A percentile compares a stretch with the other conserved stretches of the same genome.
These are phyloP conservation scores for Notospermus geniculatus DNA, from an alignment of 1,140 invertebrate species.

Conservation along the genomic window DNA sequence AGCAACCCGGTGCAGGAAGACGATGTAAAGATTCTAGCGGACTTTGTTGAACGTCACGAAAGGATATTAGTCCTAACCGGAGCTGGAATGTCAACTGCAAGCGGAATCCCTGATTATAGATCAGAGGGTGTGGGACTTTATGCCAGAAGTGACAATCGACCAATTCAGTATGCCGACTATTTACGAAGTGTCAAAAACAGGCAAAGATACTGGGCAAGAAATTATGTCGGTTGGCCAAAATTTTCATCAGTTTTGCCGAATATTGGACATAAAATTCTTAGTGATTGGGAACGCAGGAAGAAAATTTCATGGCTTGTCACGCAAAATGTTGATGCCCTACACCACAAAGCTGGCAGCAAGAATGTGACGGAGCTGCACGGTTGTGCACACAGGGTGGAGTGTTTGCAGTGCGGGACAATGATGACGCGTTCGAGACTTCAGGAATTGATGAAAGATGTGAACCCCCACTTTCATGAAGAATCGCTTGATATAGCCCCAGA, in stretches of 20 bases:
- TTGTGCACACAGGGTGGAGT: slow-evolving; percentile 73
- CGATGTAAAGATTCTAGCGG: slow-evolving; percentile 66
- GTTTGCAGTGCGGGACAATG: slow-evolving; percentile 72
- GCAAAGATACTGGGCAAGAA: slow-evolving; percentile 91
- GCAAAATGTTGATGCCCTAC: slow-evolving; percentile 94
- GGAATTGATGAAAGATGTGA: slow-evolving; percentile 65
- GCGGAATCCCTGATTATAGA: slow-evolving; percentile 89
- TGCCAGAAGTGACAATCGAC: slow-evolving; percentile 76
- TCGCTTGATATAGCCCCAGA: slow-evolving; percentile 76
- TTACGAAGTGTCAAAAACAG: slow-evolving; percentile 68
- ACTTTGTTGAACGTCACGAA: slow-evolving; percentile 63
- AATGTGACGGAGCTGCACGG: slow-evolving; percentile 92
- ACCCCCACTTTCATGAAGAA: slow-evolving; percentile 67
- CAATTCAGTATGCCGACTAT: slow-evolving; percentile 77
- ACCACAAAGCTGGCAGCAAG: slow-evolving; percentile 83
- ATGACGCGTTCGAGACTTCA: slow-evolving; percentile 75
- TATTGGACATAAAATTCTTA: slow-evolving; percentile 55
- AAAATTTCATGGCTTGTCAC: slow-evolving; percentile 67
- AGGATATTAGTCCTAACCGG: slow-evolving; percentile 74
- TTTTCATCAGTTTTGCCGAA: slow-evolving; percentile 62
- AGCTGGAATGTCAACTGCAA: slow-evolving; percentile 93
- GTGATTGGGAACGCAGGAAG: slow-evolving; percentile 58
- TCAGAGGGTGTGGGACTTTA: slow-evolving; percentile 91
- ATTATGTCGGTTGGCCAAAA: slow-evolving; percentile 87
- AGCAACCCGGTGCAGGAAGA: slow-evolving; percentile 46